Conservation (phyloP, 2,113 vertebrate species). For the Dinomys branickii region DNA sequence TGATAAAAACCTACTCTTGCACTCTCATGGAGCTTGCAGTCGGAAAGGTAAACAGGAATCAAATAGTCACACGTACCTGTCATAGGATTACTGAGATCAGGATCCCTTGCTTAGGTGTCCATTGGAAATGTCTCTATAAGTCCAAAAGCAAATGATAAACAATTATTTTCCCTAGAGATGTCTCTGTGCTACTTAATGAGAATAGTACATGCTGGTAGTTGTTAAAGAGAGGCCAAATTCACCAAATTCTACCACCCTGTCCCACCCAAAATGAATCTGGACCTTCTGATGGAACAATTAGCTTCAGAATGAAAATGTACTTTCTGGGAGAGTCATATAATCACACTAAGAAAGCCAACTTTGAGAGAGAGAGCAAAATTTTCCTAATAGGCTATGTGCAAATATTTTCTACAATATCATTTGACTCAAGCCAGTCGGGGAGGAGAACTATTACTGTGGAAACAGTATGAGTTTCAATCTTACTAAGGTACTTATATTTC, state of each 20-base stretch:
- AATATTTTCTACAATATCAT: not conserved
- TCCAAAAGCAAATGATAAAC: not conserved
- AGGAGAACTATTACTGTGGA: slow-evolving; percentile 49
- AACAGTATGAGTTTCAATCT: not conserved
- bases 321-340: not conserved
- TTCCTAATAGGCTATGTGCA: not conserved
- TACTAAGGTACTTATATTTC: slow-evolving; percentile 52
- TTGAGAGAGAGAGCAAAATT: not conserved
- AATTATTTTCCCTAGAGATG: not conserved
- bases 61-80: not conserved
- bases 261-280: not conserved
- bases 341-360: not conserved
- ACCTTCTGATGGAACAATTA: not conserved
- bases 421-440: not conserved
- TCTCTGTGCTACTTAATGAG: not conserved
- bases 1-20: not conserved
- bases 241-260: not conserved
- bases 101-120: not conserved
- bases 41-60: not conserved
- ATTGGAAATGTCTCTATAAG: not conserved
- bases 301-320: not conserved
- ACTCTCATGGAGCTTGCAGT: not conserved
- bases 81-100: not conserved
- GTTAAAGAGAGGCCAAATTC: not conserved
- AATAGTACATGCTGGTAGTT: not conserved